Percentiles rank a stretch among this genome's conserved stretches.
These are phyloP conservation scores for Spermophilus dauricus DNA, from an alignment of 2,113 vertebrate species.

Conservation along the genomic window DNA sequence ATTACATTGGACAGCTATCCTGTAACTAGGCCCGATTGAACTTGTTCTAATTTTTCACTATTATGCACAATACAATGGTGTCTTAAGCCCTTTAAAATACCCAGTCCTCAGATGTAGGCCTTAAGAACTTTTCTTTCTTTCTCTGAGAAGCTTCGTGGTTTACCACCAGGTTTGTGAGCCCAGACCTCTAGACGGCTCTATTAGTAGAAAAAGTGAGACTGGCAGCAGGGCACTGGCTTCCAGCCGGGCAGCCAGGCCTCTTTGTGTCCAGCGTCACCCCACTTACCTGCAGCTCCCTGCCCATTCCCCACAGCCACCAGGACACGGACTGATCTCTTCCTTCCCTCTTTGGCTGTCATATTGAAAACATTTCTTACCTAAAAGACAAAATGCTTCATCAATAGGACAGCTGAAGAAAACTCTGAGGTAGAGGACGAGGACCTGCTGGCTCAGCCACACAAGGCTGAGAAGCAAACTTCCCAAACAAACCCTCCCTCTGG, in stretches of 20 bases:
- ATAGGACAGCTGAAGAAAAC: not conserved
- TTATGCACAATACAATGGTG: not conserved
- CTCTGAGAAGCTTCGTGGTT: no score
- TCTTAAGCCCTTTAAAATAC: conserved; percentile 6
- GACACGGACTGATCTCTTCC: conserved; percentile 93
- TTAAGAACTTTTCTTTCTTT: not conserved
- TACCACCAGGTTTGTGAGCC: not conserved
- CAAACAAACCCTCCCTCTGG: not conserved
- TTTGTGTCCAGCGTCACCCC: fast-evolving
- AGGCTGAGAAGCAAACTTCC: not conserved
- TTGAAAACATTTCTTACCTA: conserved; percentile 97
- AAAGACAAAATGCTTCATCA: conserved; percentile 53
- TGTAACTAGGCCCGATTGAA: not conserved
- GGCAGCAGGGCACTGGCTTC: not conserved
- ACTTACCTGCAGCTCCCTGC: conserved; percentile 94
- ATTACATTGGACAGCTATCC: not conserved
- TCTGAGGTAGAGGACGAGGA: not conserved
- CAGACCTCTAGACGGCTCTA: not conserved
- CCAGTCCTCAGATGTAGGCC: not conserved
- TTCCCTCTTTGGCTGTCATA: conserved; percentile 98
- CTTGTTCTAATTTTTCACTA: not conserved
- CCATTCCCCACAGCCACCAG: conserved; percentile 96
- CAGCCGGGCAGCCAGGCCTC: fast-evolving
- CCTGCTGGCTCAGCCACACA: not conserved
- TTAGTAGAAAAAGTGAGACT: not conserved